Conservation (phyloP, 2,113 vertebrate species). For the Cacatua alba region DNA sequence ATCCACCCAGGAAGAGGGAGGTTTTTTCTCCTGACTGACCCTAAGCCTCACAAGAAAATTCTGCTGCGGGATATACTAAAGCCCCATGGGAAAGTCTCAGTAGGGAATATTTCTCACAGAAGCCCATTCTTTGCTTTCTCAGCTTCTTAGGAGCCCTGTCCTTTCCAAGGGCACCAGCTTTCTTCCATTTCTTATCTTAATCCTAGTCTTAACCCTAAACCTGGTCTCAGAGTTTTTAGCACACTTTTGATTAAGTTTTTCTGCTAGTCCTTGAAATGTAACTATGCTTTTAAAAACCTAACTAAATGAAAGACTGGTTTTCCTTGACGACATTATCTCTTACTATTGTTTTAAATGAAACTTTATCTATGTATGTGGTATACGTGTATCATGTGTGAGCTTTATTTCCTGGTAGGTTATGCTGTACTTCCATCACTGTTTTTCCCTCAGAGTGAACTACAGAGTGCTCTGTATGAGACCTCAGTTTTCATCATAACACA, state of each 20-base stretch:
- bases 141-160: neutral
- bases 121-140: neutral
- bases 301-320: neutral
- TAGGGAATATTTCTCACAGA: neutral
- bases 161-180: neutral
- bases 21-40: neutral
- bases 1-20: neutral
- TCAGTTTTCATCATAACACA: neutral
- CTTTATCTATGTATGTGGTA: neutral
- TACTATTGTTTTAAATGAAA: neutral
- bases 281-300: neutral
- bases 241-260: neutral
- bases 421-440: neutral
- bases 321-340: neutral
- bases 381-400: neutral
- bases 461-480: neutral
- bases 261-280: neutral
- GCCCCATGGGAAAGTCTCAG: neutral
- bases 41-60: neutral
- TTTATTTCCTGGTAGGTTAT: neutral
- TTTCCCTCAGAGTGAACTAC: neutral
- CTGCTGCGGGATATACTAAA: neutral
- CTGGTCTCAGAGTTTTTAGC: neutral
- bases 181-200: neutral
- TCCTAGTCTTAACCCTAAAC: neutral